Percentiles rank a stretch among this genome's conserved stretches.
phyloP scores from a whole-genome alignment of 2,888 invertebrate species.

The Coelopa pilipes region DNA sequence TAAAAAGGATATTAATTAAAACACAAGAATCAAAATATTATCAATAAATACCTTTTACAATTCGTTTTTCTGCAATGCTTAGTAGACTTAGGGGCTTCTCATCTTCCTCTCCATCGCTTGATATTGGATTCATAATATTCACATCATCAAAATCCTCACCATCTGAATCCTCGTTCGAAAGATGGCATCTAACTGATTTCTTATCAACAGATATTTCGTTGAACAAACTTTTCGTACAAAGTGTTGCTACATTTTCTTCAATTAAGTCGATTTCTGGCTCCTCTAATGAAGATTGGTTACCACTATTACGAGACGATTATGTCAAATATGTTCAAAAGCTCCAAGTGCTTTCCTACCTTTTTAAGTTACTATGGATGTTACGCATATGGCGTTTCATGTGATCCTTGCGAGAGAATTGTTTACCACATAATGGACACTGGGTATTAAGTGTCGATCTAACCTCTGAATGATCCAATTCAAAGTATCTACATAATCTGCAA shows the following conservation, averaged over 20 bases:
- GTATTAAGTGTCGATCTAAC: conserved; percentile 23
- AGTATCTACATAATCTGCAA: conserved; percentile 67
- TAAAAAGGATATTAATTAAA: background rate
- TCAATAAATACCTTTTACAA: conserved; percentile 16
- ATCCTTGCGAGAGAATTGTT: conserved; percentile 66
- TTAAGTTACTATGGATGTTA: conserved; percentile 58
- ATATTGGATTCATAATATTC: conserved; percentile 56
- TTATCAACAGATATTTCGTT: background rate
- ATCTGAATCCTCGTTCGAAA: conserved; percentile 14
- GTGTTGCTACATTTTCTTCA: conserved; percentile 16
- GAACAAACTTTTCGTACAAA: background rate
- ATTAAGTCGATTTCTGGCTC: conserved; percentile 49
- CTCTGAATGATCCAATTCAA: conserved; percentile 50
- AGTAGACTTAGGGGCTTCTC: conserved; percentile 19
- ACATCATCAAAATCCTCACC: conserved; percentile 38
- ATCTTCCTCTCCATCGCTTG: conserved; percentile 50
- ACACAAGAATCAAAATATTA: background rate
- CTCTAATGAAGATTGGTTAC: conserved; percentile 43
- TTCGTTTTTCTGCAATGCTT: background rate
- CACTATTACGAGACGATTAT: conserved; percentile 1
- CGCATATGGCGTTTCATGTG: conserved; percentile 68
- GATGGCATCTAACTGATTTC: conserved; percentile 8
- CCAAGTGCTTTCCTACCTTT: conserved; percentile 36
- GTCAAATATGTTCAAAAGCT: conserved; percentile 19
- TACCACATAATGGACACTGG: conserved; percentile 25